Percentiles rank a stretch among this genome's conserved stretches.
phyloP scores from a whole-genome alignment of 2,113 vertebrate genomes.

The Fulica atra region DNA sequence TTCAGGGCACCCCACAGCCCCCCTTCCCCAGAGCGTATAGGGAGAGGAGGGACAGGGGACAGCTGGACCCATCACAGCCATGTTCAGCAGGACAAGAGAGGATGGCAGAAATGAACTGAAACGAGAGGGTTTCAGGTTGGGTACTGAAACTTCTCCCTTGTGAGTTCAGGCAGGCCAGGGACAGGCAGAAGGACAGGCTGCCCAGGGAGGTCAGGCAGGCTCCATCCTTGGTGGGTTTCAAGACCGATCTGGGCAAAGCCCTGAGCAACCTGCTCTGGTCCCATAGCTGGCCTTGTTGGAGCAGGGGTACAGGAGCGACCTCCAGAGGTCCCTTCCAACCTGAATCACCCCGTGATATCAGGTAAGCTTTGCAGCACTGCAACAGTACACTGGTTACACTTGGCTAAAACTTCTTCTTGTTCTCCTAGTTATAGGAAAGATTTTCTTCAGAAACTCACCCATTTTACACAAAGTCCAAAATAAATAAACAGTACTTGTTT shows the following conservation, averaged over 20 bases:
- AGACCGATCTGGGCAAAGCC: not conserved
- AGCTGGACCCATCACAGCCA: rapidly evolving
- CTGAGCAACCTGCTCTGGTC: not conserved
- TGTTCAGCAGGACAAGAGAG: too few relatives aligned
- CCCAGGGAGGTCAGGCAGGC: not conserved
- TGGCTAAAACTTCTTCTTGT: not conserved
- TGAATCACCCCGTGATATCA: not conserved
- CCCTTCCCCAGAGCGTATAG: too few relatives aligned
- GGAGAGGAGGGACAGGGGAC: not conserved
- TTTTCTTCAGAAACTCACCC: not conserved
- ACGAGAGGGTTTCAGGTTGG: rapidly evolving
- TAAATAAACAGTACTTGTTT: not conserved
- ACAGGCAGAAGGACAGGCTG: not conserved
- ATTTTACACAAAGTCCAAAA: not conserved
- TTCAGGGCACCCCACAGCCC: not conserved
- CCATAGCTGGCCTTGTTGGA: not conserved
- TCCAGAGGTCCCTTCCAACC: not conserved
- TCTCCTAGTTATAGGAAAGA: not conserved
- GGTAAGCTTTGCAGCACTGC: not conserved
- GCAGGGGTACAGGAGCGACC: not conserved
- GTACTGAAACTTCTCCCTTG: not conserved
- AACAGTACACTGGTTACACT: not conserved
- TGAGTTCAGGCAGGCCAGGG: not conserved
- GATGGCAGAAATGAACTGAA: too few relatives aligned
- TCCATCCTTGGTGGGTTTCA: not conserved